A percentile compares a stretch with the other conserved stretches of the same genome.
Evolutionary conservation across 2,888 invertebrate genomes (phyloP).

Genomic region (Microdon myrmicae): DNA sequence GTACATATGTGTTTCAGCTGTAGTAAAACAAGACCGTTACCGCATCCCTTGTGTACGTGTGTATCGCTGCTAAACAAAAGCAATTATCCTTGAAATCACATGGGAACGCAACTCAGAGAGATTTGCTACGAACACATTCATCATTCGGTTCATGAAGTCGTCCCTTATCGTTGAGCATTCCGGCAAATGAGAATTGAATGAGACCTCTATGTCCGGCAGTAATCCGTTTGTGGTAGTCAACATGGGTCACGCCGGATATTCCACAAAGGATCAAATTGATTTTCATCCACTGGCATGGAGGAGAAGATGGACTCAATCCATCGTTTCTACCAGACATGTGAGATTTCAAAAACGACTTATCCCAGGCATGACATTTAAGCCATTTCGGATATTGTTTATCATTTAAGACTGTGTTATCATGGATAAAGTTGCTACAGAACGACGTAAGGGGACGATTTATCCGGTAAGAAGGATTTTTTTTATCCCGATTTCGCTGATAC

Average conservation of each 20-base stretch:
- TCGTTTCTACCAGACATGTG: constrained; percentile 43
- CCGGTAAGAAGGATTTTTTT: too few species aligned
- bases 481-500: too few species aligned
- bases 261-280: constrained; percentile 45
- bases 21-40: background rate
- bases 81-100: constrained; percentile 48
- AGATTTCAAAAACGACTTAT: constrained; percentile 18
- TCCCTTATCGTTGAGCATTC: constrained; percentile 17
- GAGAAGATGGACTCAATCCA: constrained; percentile 7
- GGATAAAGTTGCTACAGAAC: too few species aligned
- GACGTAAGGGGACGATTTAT: too few species aligned
- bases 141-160: constrained; percentile 48
- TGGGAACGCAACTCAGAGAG: constrained; percentile 13
- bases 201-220: constrained; percentile 15
- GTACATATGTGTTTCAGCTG: constrained; percentile 16
- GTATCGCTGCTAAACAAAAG: constrained; percentile 42
- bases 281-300: constrained; percentile 27
- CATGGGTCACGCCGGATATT: constrained; percentile 42
- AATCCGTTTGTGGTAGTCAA: constrained; percentile 37
- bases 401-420: too few species aligned
- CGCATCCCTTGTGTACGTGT: constrained; percentile 10
- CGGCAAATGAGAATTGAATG: constrained; percentile 39
- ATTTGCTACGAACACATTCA: constrained; percentile 33
- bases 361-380: background rate
- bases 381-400: too few species aligned